A percentile compares a stretch with the other conserved stretches of the same genome.
Evolutionary conservation across 2,113 vertebrate species (phyloP).

Genomic region (Lophura nycthemera): DNA sequence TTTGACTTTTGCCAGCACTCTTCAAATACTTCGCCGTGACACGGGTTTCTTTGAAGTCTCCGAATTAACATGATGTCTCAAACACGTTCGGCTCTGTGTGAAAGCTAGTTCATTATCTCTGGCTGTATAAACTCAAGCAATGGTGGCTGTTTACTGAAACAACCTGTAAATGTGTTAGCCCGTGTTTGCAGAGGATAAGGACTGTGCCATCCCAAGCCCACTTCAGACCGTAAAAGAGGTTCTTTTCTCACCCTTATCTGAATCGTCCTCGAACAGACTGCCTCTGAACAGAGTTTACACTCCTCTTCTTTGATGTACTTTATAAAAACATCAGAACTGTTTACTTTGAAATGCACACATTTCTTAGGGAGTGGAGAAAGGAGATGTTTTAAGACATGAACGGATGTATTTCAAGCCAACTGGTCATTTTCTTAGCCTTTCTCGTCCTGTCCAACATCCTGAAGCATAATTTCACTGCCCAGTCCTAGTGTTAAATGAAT

Average conservation of each 20-base stretch:
- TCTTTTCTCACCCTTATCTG: constrained; percentile 60
- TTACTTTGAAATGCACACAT: constrained; percentile 70
- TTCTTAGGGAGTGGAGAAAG: not conserved
- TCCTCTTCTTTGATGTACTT: constrained; percentile 68
- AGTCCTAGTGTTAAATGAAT: not conserved
- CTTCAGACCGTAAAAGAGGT: constrained; percentile 15
- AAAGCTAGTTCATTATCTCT: constrained; percentile 58
- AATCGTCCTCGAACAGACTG: constrained; percentile 27
- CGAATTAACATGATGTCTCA: constrained; percentile 43
- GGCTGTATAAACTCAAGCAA: constrained; percentile 41
- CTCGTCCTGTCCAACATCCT: not conserved
- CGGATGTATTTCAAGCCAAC: not conserved
- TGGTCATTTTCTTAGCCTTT: not conserved
- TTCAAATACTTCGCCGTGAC: not conserved
- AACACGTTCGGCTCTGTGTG: constrained; percentile 4
- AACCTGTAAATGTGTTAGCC: constrained; percentile 54
- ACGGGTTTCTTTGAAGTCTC: constrained; percentile 58
- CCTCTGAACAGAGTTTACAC: constrained; percentile 46
- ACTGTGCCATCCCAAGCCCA: constrained; percentile 8
- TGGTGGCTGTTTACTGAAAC: constrained; percentile 50
- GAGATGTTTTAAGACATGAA: not conserved
- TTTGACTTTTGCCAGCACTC: not conserved
- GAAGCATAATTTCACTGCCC: not conserved
- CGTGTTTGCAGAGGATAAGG: constrained; percentile 56
- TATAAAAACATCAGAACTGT: constrained; percentile 57